Evolutionary conservation across 2,888 invertebrate genomes (phyloP), one percentile per base, ranked within the genome.

Genomic region (Epirrhoe tristata): DNA sequence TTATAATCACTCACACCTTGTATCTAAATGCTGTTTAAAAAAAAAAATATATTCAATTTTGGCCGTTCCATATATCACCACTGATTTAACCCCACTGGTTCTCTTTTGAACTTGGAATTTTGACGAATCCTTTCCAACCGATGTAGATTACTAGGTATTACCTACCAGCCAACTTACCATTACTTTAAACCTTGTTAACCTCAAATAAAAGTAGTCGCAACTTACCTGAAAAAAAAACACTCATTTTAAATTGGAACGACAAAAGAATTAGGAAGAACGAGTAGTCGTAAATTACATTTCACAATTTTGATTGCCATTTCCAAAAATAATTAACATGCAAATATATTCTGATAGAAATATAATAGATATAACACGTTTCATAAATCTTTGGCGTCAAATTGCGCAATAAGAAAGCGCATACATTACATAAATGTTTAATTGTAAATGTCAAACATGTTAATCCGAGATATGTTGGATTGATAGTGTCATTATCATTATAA

Each of bases 191-290:
- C 1, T 24, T 24, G 24, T 24, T 24, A 3, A 24, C 24, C 24
- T 24, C 24, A 36, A 53, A 17, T 36, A 8, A 36, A 46, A 56
- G 8, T 14, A 14, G 39, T 55, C 39, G 43, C 39, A 77, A 83
- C 86, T 85, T 86, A 86, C 86, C 86, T 86, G 84, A 54, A 81
- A 83, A 75, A 63, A 69, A 72, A 73, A 67, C 70, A 74, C 8
- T 14, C 2, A 60, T 60, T 50, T 32, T 60, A 62, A 51, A 24
- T 12, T 59, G 43, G 43, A 54, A 54, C 50, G 24, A 24, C 3
- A 24, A 2, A n/a, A 2, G 1, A 24, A 24, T 24, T 24, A 24
- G 1, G 3, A 24, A 24, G 24, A 24, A 24, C 24, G 24, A 24
- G 24, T 24, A 3, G 24, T 3, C 3, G 24, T 58, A 46, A 67